phyloP scores from a whole-genome alignment of 2,797 vertebrate genomes.

The Catostomus latipinnis region DNA sequence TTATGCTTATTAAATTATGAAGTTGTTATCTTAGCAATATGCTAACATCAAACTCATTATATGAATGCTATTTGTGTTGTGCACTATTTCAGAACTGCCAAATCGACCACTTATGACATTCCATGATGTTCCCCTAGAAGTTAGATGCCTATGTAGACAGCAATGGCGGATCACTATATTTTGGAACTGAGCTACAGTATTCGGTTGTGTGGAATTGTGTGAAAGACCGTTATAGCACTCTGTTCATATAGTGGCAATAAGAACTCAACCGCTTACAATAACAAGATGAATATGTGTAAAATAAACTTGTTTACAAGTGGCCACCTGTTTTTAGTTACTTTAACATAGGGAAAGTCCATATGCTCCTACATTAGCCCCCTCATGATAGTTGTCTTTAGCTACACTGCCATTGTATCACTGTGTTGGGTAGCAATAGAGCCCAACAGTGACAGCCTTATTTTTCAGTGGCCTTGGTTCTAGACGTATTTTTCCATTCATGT shows the following conservation, averaged over 20 bases:
- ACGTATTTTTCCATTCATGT: background rate
- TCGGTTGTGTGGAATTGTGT: too few relatives aligned
- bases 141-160: too few relatives aligned
- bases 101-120: background rate
- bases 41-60: background rate
- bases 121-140: background rate
- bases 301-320: slow-evolving; percentile 33
- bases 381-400: slow-evolving; percentile 47
- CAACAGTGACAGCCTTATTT: background rate
- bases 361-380: slow-evolving; percentile 14
- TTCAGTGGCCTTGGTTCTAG: background rate
- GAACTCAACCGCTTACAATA: slow-evolving; percentile 18
- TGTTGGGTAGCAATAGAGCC: slow-evolving; percentile 46
- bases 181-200: too few relatives aligned
- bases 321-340: slow-evolving; percentile 24
- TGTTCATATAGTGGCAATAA: background rate
- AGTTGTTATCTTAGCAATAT: background rate
- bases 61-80: background rate
- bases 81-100: background rate
- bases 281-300: slow-evolving; percentile 31
- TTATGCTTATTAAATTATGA: background rate
- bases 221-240: too few relatives aligned
- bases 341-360: slow-evolving; percentile 33
- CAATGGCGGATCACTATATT: background rate
- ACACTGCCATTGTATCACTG: slow-evolving; percentile 41